Evolutionary conservation across 2,797 vertebrate species (phyloP).

Genomic region (Sandelia bainsii): DNA sequence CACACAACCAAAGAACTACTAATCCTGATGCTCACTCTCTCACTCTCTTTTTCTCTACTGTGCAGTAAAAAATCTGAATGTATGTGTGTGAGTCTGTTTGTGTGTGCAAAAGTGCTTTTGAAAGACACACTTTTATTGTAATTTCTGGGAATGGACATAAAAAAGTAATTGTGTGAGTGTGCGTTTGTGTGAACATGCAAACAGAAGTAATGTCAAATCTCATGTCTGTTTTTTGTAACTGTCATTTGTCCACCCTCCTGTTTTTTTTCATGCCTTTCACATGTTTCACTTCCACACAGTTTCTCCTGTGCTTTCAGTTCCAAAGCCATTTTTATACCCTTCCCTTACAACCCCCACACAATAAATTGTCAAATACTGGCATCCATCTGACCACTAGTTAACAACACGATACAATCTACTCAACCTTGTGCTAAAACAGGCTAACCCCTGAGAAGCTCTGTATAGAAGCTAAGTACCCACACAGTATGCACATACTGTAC

Average conservation of each 20-base stretch:
- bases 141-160: background rate
- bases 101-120: conserved; percentile 17
- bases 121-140: conserved; percentile 1
- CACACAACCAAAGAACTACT: conserved; percentile 55
- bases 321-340: background rate
- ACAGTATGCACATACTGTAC: background rate
- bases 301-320: conserved; percentile 21
- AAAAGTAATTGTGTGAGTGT: background rate
- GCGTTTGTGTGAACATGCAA: background rate
- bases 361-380: background rate
- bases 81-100: conserved; percentile 6
- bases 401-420: background rate
- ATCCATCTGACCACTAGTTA: background rate
- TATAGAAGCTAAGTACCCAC: background rate
- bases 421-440: background rate
- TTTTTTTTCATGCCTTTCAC: conserved; percentile 34
- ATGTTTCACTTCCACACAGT: conserved; percentile 34
- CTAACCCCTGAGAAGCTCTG: background rate
- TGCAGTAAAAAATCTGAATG: conserved; percentile 13
- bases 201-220: conserved; percentile 37
- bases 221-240: background rate
- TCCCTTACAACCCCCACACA: background rate
- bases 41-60: conserved; percentile 23
- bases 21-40: conserved; percentile 53
- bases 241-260: conserved; percentile 26